Conservation (phyloP, 2,797 vertebrate genomes). For the Sebastes iracundus region DNA sequence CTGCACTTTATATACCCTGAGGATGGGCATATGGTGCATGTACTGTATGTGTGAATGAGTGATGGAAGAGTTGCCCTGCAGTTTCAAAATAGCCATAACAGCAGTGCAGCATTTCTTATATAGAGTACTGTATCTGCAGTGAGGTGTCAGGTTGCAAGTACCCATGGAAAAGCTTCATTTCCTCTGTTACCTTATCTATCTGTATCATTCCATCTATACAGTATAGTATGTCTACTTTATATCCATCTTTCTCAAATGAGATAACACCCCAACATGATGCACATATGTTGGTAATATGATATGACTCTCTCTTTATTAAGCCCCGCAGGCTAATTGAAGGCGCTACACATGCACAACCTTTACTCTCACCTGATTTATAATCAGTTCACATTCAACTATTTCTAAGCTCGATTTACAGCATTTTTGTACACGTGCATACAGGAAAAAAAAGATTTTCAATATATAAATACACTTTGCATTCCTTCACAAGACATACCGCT, state of each 20-base stretch:
- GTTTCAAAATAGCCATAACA: slow-evolving; percentile 51
- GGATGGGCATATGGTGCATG: background rate
- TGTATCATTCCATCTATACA: background rate
- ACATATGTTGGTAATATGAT: background rate
- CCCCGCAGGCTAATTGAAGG: background rate
- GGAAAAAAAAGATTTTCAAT: background rate
- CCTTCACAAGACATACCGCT: slow-evolving; percentile 40
- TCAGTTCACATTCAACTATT: background rate
- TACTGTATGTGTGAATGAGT: slow-evolving; percentile 1
- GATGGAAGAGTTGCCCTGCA: slow-evolving; percentile 37
- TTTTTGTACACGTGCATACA: background rate
- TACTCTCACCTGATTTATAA: background rate
- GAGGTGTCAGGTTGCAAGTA: slow-evolving; percentile 56
- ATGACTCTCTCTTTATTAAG: background rate
- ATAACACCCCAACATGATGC: background rate
- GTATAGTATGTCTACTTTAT: background rate
- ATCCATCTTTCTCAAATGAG: background rate
- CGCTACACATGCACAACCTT: background rate
- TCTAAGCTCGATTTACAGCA: background rate
- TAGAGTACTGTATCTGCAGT: slow-evolving; percentile 46
- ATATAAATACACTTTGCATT: slow-evolving; percentile 45
- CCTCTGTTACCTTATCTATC: slow-evolving; percentile 15
- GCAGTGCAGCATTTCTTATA: slow-evolving; percentile 53
- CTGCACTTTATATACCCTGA: background rate
- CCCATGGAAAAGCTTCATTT: slow-evolving; percentile 34